Evolutionary conservation across 2,113 vertebrate species (phyloP).

Genomic region (Seriola dumerili): DNA sequence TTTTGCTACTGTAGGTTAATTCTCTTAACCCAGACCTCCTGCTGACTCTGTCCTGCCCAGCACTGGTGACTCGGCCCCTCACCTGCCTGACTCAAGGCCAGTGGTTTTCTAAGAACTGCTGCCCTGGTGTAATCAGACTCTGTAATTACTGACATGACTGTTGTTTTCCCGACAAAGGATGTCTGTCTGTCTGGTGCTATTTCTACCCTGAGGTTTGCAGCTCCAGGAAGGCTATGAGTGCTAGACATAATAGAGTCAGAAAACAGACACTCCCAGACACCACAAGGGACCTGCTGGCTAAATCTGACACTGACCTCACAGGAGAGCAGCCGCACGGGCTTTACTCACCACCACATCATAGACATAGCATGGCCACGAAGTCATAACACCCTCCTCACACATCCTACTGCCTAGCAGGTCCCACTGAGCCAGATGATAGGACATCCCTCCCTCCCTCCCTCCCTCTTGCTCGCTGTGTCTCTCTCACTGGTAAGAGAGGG

Average conservation of each 20-base stretch:
- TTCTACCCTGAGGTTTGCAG: conserved; percentile 84
- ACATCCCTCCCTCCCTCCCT: conserved; percentile 50
- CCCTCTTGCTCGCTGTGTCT: conserved; percentile 28
- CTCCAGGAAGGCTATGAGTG: conserved; percentile 82
- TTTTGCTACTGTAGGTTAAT: conserved; percentile 58
- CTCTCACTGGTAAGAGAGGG: conserved; percentile 66
- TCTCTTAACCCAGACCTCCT: conserved; percentile 61
- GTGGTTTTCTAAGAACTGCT: conserved; percentile 64
- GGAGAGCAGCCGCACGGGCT: conserved; percentile 76
- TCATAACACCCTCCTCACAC: conserved; percentile 77
- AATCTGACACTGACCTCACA: conserved; percentile 83
- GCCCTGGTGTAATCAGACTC: conserved; percentile 77
- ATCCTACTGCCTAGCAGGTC: conserved; percentile 70
- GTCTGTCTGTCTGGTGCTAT: conserved; percentile 82
- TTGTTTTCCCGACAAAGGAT: conserved; percentile 83
- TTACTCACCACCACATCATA: conserved; percentile 83
- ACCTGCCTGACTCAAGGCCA: conserved; percentile 69
- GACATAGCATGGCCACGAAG: conserved; percentile 76
- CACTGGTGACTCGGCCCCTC: conserved; percentile 56
- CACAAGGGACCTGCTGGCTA: conserved; percentile 84
- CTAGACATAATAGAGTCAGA: conserved; percentile 87
- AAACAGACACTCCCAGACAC: conserved; percentile 87
- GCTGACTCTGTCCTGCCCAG: conserved; percentile 29
- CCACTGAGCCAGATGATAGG: conserved; percentile 66
- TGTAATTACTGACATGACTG: conserved; percentile 80